phyloP scores from a whole-genome alignment of 1,140 invertebrate genomes.

The Whitmania pigra region DNA sequence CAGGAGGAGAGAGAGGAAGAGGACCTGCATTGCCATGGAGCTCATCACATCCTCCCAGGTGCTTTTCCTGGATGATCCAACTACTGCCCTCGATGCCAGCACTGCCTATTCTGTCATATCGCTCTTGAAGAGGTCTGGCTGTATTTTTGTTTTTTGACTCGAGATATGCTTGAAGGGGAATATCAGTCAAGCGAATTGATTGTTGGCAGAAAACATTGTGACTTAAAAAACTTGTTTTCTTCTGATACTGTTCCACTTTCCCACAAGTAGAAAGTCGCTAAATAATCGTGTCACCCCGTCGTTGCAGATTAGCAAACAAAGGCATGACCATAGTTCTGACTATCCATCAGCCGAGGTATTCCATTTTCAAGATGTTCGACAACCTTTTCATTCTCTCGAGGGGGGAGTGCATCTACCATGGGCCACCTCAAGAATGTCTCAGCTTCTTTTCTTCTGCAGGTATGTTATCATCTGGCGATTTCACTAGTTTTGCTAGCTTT shows the following conservation, averaged over 20 bases:
- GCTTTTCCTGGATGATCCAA: constrained; percentile 43
- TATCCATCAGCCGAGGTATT: constrained; percentile 42
- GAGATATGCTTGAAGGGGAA: not conserved
- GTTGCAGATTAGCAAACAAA: constrained; percentile 33
- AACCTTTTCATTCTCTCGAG: constrained; percentile 33
- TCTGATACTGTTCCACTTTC: too few species aligned
- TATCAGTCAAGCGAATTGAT: too few species aligned
- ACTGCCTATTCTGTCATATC: constrained; percentile 41
- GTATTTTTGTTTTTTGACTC: not conserved
- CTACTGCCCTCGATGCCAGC: constrained; percentile 42
- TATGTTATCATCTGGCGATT: constrained; percentile 20
- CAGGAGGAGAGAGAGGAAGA: constrained; percentile 41
- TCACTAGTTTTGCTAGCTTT: too few species aligned
- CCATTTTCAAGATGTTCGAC: constrained; percentile 41
- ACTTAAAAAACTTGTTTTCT: too few species aligned
- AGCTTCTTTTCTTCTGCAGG: constrained; percentile 36
- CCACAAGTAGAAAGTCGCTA: too few species aligned
- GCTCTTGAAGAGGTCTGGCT: constrained; percentile 34
- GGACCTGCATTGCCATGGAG: constrained; percentile 43
- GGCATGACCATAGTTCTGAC: constrained; percentile 41
- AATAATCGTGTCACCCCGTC: too few species aligned
- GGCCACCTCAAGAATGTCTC: constrained; percentile 32
- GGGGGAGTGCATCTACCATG: constrained; percentile 38
- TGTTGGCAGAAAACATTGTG: too few species aligned
- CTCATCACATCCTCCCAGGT: constrained; percentile 40